A percentile compares a stretch with the other conserved stretches of the same genome.
phyloP scores from a whole-genome alignment of 2,113 vertebrate genomes.

The Trematocara nigrifrons region DNA sequence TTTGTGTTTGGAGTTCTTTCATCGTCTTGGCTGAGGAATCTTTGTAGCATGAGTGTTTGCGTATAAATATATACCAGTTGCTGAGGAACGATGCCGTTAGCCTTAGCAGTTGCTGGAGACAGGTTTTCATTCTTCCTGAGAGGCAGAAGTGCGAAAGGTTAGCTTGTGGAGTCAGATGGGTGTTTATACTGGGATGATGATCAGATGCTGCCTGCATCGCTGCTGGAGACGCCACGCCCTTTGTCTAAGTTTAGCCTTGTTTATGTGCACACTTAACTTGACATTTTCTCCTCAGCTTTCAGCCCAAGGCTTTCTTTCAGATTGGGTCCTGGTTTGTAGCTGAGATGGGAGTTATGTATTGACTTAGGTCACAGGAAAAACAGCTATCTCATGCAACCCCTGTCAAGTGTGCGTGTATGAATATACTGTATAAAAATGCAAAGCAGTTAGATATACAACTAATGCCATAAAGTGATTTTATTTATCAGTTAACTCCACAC shows the following conservation, averaged over 20 bases:
- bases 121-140: constrained; percentile 49
- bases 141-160: constrained; percentile 60
- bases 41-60: constrained; percentile 47
- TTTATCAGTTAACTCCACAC: background rate
- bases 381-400: background rate
- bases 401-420: background rate
- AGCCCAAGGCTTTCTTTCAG: constrained; percentile 21
- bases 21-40: constrained; percentile 44
- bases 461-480: background rate
- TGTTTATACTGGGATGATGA: constrained; percentile 62
- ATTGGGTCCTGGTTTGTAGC: constrained; percentile 21
- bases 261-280: constrained; percentile 52
- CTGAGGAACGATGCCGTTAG: constrained; percentile 47
- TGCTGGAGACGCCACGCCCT: constrained; percentile 46
- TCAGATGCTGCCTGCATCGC: constrained; percentile 56
- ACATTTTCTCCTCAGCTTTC: constrained; percentile 57
- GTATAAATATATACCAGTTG: constrained; percentile 65
- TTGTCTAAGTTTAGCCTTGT: constrained; percentile 62
- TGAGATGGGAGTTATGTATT: background rate
- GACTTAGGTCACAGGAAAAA: background rate
- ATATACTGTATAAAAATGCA: background rate
- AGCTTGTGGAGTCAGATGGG: constrained; percentile 43
- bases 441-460: background rate
- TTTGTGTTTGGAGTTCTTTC: constrained; percentile 52
- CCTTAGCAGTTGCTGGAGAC: constrained; percentile 51